Conservation (phyloP, 2,113 vertebrate species). For the Spermophilus dauricus region DNA sequence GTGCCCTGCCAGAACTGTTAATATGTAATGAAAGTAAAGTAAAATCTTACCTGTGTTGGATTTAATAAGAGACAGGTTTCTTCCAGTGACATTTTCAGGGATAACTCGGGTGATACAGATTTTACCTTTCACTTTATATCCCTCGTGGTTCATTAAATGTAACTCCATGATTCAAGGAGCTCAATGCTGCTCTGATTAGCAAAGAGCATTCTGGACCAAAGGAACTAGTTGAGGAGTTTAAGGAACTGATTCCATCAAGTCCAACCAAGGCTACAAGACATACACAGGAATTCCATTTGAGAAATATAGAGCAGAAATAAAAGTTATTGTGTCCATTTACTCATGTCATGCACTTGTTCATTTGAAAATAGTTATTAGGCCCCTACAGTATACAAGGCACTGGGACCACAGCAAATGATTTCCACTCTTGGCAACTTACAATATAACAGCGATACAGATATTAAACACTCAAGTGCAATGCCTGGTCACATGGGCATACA, state of each 20-base stretch:
- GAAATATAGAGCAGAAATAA: neutral
- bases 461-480: rapidly evolving
- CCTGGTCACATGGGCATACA: rapidly evolving
- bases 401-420: neutral
- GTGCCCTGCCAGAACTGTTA: neutral
- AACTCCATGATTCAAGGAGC: neutral
- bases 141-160: neutral
- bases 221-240: neutral
- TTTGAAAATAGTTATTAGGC: neutral
- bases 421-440: neutral
- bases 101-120: neutral
- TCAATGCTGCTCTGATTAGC: neutral
- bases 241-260: neutral
- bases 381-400: no score
- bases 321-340: neutral
- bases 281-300: neutral
- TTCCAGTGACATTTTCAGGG: neutral
- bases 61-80: neutral
- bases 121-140: neutral
- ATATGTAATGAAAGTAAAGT: neutral
- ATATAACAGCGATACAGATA: neutral
- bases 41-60: neutral
- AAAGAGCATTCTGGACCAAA: neutral
- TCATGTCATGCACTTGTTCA: neutral
- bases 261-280: neutral